Percentiles rank a stretch among this genome's conserved stretches.
These are phyloP conservation scores for Zoanthus sociatus DNA, from an alignment of 92 coral and sea anemone genomes.

Conservation along the genomic window DNA sequence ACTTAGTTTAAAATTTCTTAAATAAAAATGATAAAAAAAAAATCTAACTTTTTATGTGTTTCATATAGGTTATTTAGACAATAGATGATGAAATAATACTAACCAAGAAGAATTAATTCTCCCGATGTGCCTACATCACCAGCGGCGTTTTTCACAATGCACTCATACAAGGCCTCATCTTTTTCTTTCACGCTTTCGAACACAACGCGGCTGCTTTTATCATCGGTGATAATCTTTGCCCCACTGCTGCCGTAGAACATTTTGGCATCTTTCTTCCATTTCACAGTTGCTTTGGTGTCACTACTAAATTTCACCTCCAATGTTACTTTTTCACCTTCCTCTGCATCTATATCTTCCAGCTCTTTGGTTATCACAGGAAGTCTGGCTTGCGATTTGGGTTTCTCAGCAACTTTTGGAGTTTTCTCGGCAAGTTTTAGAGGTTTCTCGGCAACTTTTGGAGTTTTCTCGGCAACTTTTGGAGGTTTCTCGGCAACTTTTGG, in stretches of 20 bases:
- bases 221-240: constrained; percentile 43
- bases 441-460: constrained; percentile 65
- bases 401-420: constrained; percentile 54
- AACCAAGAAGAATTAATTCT: constrained; percentile 85
- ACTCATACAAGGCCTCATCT: constrained; percentile 93
- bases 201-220: constrained; percentile 55
- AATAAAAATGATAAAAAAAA: too few species aligned
- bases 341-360: constrained; percentile 72
- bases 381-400: constrained; percentile 64
- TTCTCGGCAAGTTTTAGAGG: constrained; percentile 48
- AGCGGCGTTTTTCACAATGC: constrained; percentile 86
- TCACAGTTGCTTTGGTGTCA: constrained; percentile 55
- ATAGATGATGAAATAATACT: not conserved
- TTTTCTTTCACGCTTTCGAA: constrained; percentile 66
- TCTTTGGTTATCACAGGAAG: constrained; percentile 83
- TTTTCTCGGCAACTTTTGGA: constrained; percentile 46
- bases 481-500: constrained; percentile 25
- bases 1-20: too few species aligned
- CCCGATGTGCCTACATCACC: constrained; percentile 83
- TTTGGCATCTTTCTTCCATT: constrained; percentile 73
- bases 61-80: too few species aligned
- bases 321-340: constrained; percentile 66
- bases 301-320: constrained; percentile 58
- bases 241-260: constrained; percentile 43
- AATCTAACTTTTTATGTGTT: too few species aligned